Percentiles rank a stretch among this genome's conserved stretches.
phyloP scores from a whole-genome alignment of 2,113 vertebrate species.

The Cyanoramphus novaezelandiae region DNA sequence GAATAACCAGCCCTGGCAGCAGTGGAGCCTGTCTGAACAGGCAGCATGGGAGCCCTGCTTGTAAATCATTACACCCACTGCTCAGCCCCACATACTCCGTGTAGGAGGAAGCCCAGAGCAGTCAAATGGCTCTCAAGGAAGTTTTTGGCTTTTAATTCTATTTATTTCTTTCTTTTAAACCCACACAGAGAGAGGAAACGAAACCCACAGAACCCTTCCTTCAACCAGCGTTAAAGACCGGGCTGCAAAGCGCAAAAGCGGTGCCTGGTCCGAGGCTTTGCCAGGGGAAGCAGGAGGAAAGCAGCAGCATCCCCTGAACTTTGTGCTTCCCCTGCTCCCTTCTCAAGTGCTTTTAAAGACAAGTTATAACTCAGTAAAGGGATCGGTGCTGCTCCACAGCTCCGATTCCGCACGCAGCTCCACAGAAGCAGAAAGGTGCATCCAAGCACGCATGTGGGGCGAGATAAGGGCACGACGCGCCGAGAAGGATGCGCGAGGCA shows the following conservation, averaged over 20 bases:
- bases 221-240: not conserved
- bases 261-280: not conserved
- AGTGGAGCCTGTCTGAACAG: not conserved
- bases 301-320: not conserved
- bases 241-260: not conserved
- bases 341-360: not conserved
- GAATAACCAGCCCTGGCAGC: not conserved
- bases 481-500: not conserved
- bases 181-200: not conserved
- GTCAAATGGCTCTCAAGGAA: slow-evolving; percentile 8
- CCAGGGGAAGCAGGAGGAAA: not conserved
- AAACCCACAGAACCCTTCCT: not conserved
- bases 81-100: not conserved
- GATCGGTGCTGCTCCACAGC: not conserved
- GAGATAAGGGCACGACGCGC: not conserved
- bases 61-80: not conserved
- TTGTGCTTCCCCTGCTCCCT: not conserved
- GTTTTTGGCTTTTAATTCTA: not conserved
- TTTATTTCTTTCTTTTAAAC: not conserved
- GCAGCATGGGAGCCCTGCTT: not conserved
- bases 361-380: not conserved
- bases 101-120: slow-evolving; percentile 6
- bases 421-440: not conserved
- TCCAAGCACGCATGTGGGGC: not conserved
- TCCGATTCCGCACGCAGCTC: not conserved